These are phyloP conservation scores for Polydrusus cervinus DNA, from an alignment of 2,888 invertebrate species.

Conservation along the genomic window DNA sequence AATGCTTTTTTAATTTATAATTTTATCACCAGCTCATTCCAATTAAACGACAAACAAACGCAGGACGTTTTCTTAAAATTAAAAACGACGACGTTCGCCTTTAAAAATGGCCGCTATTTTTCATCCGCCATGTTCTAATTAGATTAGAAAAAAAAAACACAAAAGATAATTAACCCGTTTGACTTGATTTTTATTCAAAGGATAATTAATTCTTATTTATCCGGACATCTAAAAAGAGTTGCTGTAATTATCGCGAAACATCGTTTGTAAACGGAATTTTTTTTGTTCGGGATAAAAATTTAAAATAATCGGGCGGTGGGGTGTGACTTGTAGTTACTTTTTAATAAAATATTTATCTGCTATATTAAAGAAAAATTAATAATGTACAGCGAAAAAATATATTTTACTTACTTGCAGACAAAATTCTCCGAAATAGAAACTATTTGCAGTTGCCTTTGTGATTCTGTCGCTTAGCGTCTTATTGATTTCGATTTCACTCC, in stretches of 20 bases:
- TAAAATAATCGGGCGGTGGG: no score
- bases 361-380: no score
- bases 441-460: no score
- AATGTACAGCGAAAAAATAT: no score
- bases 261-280: neutral
- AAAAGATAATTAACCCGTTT: conserved; percentile 63
- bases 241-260: conserved; percentile 33
- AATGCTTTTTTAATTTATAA: conserved; percentile 56
- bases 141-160: conserved; percentile 54
- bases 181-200: conserved; percentile 67
- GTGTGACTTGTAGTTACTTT: no score
- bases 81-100: conserved; percentile 54
- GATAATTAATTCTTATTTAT: conserved; percentile 62
- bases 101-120: conserved; percentile 55
- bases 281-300: no score
- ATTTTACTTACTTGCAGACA: no score
- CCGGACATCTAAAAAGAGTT: conserved; percentile 56
- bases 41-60: conserved; percentile 54
- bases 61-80: conserved; percentile 52
- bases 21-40: conserved; percentile 53
- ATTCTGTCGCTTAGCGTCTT: no score
- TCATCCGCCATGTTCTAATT: conserved; percentile 56
- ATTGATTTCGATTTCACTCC: no score
- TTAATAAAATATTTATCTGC: no score
- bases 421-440: no score